Conservation (phyloP, 2,797 vertebrate genomes). For the Clarias fuscus region DNA sequence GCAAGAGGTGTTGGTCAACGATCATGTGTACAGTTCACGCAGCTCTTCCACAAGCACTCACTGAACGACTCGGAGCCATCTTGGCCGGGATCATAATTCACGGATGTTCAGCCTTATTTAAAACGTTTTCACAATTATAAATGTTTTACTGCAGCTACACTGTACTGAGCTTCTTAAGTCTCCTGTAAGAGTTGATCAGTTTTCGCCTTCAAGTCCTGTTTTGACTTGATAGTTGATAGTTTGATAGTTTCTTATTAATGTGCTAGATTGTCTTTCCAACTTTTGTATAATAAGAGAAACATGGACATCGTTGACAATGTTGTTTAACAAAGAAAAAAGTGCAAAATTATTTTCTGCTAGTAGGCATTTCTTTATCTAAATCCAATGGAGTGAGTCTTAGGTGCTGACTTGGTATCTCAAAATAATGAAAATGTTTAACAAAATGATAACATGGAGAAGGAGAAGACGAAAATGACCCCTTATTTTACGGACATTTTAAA, state of each 20-base stretch:
- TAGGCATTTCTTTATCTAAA: neutral
- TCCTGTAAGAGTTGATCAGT: too few relatives aligned
- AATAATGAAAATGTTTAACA: neutral
- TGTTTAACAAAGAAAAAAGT: neutral
- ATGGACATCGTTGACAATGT: neutral
- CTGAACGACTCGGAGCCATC: too few relatives aligned
- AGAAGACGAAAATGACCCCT: too few relatives aligned
- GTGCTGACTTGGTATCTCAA: neutral
- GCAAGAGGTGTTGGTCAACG: too few relatives aligned
- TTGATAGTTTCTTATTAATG: neutral
- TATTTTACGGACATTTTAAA: neutral
- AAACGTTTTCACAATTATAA: too few relatives aligned
- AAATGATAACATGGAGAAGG: neutral
- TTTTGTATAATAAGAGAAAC: neutral
- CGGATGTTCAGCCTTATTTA: too few relatives aligned
- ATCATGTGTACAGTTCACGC: too few relatives aligned
- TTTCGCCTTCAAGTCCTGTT: neutral
- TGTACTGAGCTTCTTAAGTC: too few relatives aligned
- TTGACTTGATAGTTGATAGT: neutral
- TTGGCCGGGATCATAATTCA: too few relatives aligned
- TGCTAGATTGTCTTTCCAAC: neutral
- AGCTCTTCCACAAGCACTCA: too few relatives aligned
- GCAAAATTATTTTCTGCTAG: neutral
- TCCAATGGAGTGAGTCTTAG: neutral
- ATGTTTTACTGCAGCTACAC: too few relatives aligned